These are phyloP conservation scores for Myotis myotis DNA, from an alignment of 2,797 vertebrate species.

Conservation along the genomic window DNA sequence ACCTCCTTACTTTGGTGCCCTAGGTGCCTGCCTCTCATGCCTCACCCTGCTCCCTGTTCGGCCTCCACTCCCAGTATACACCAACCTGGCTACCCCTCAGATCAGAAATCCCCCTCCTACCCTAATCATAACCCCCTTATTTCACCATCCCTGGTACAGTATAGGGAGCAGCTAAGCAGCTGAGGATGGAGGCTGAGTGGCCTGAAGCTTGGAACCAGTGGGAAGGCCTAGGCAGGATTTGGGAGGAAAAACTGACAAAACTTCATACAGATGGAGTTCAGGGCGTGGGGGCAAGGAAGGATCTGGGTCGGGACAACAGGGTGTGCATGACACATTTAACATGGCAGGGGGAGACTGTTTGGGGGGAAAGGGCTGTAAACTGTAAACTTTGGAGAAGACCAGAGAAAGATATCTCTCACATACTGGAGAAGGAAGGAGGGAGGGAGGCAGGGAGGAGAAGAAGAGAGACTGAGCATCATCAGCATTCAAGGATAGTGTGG, in stretches of 20 bases:
- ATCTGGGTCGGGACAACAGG: background rate
- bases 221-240: background rate
- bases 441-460: too few species aligned
- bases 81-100: background rate
- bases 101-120: background rate
- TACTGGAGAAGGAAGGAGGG: background rate
- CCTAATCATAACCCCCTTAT: background rate
- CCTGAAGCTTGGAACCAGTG: constrained; percentile 5
- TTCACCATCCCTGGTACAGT: background rate
- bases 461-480: background rate
- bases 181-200: background rate
- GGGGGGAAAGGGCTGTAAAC: background rate
- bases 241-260: constrained; percentile 5
- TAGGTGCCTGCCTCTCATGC: background rate
- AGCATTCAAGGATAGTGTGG: background rate
- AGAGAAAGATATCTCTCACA: background rate
- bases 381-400: constrained; percentile 15
- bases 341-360: background rate
- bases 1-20: background rate
- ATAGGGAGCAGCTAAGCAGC: background rate
- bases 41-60: background rate
- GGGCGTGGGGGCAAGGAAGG: background rate
- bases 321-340: background rate
- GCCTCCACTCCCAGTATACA: background rate
- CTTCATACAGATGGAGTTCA: background rate